A percentile compares a stretch with the other conserved stretches of the same genome.
Conservation (phyloP, 2,113 vertebrate species). For the Tyto alba region DNA sequence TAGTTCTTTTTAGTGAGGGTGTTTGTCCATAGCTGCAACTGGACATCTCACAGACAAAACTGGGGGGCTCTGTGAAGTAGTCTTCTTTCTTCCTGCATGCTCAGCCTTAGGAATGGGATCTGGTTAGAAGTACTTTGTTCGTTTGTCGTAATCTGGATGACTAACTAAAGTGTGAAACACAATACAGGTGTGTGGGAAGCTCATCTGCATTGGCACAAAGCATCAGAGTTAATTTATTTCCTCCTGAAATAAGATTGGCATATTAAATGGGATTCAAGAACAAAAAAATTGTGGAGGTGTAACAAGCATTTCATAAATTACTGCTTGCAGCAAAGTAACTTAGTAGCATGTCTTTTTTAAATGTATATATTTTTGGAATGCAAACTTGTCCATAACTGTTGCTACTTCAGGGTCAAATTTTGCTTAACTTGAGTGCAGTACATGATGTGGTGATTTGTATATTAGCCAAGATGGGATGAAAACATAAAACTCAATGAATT, state of each 20-base stretch:
- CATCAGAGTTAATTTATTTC: constrained; percentile 59
- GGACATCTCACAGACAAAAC: background rate
- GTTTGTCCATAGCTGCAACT: background rate
- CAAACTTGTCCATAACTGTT: background rate
- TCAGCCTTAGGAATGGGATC: background rate
- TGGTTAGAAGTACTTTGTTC: background rate
- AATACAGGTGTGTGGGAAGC: constrained; percentile 61
- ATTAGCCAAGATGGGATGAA: background rate
- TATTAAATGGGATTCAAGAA: constrained; percentile 49
- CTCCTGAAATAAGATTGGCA: constrained; percentile 50
- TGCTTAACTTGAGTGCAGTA: background rate
- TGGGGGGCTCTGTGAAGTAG: background rate
- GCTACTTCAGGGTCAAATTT: background rate
- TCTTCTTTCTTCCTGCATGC: background rate
- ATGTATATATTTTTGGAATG: background rate
- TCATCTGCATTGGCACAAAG: constrained; percentile 63
- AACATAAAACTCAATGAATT: background rate
- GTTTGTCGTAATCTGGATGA: background rate
- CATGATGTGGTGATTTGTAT: background rate
- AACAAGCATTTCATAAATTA: constrained; percentile 37
- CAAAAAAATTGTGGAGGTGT: constrained; percentile 55
- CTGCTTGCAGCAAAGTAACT: constrained; percentile 5
- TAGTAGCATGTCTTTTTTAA: background rate
- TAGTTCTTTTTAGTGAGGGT: background rate
- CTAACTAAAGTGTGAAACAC: constrained; percentile 14